Evolutionary conservation across 2,888 invertebrate genomes (phyloP).

Genomic region (Azorinus chamasolen): DNA sequence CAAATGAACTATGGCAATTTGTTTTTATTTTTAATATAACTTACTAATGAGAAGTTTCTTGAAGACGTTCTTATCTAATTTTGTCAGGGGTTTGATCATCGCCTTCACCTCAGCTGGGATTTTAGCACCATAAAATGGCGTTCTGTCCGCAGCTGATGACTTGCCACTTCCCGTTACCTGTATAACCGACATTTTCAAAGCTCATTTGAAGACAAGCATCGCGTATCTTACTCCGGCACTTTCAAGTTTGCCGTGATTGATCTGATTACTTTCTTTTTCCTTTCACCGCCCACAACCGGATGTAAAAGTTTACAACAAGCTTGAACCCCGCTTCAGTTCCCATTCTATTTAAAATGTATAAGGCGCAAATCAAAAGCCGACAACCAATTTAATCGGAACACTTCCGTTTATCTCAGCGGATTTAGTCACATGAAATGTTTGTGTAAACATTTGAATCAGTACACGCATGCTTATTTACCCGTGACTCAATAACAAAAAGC

Average conservation of each 20-base stretch:
- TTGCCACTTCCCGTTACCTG: conserved; percentile 81
- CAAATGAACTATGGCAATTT: too few relatives aligned
- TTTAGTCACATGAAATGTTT: too few relatives aligned
- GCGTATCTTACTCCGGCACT: too few relatives aligned
- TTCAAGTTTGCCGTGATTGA: too few relatives aligned
- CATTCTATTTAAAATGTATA: too few relatives aligned
- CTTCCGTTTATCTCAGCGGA: not conserved
- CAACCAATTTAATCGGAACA: not conserved
- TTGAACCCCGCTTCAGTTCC: too few relatives aligned
- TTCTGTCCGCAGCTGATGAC: conserved; percentile 74
- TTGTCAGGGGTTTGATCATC: conserved; percentile 76
- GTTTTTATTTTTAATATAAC: too few relatives aligned
- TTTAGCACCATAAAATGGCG: conserved; percentile 81
- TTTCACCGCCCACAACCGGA: conserved; percentile 60
- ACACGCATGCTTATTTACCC: too few relatives aligned
- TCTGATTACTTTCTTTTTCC: not conserved
- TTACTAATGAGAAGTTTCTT: conserved; percentile 78
- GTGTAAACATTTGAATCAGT: too few relatives aligned
- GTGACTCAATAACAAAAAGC: too few relatives aligned
- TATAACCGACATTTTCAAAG: conserved; percentile 76
- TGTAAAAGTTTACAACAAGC: conserved; percentile 21
- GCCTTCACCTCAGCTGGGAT: conserved; percentile 79
- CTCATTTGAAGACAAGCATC: too few relatives aligned
- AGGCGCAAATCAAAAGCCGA: too few relatives aligned
- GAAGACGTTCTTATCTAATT: conserved; percentile 78